Conservation (phyloP, 2,797 vertebrate species). For the Phoebastria nigripes region DNA sequence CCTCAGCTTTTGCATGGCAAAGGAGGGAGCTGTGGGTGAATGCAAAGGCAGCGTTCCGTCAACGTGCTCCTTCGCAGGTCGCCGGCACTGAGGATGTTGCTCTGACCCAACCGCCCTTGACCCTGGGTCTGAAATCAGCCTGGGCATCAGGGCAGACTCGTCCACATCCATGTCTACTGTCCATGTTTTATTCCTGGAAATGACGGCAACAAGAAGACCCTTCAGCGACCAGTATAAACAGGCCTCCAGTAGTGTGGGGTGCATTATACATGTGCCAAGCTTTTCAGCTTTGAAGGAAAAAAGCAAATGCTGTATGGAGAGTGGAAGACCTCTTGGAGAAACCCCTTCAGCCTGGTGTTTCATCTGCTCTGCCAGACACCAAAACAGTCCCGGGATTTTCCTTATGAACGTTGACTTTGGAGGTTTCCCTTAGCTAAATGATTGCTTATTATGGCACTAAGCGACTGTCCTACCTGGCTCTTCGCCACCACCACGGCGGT, state of each 20-base stretch:
- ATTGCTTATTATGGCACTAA: background rate
- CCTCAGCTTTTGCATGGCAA: background rate
- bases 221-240: fast-evolving
- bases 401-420: background rate
- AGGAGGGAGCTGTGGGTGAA: background rate
- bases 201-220: fast-evolving
- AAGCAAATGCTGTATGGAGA: background rate
- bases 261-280: fast-evolving
- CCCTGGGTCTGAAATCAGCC: background rate
- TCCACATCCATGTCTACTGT: background rate
- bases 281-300: background rate
- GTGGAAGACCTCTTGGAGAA: background rate
- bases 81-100: fast-evolving
- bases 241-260: fast-evolving
- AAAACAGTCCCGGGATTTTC: background rate
- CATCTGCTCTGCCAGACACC: background rate
- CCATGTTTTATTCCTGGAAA: background rate
- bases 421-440: background rate
- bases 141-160: background rate
- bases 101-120: background rate
- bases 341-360: background rate
- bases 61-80: fast-evolving
- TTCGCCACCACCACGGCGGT: background rate
- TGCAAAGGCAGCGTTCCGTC: background rate
- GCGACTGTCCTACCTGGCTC: background rate